Base-by-base conservation (phyloP, 2,888 invertebrate species). In the Biston betularia region DNA sequence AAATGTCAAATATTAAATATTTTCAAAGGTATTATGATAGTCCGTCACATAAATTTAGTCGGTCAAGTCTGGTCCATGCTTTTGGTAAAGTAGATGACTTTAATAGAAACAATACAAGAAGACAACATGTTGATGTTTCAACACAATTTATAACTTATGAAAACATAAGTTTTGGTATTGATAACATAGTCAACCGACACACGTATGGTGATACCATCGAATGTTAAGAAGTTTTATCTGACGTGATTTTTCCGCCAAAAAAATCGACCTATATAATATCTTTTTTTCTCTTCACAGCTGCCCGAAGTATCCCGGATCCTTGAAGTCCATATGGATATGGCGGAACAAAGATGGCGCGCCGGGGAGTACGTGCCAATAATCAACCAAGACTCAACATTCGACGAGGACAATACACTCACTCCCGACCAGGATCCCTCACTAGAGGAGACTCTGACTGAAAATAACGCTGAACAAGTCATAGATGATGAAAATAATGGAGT, bases 291-390 rank as follows among this genome's bases (percentile, higher is more conserved):
- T 8, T 53, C 56, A 61, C 71, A 94, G 93, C 74, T 93, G 0
- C 89, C 92, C 6, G 92, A 90, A 79, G 92, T 91, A 11, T 93
- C 93, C 0, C 83, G 83, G 2, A 85, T 92, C 7, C 74, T 93
- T 1, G 89, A 92, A 75, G 88, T 79, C 0, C 91, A 90, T 69
- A 90, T 93, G 79, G 86, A 85, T 14, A 84, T 81, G 12, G 87
- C 89, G 0, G 91, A 90, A 66, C 85, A 87, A 65, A 79, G 85
- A 63, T 87, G 89, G 86, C 80, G 88, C 0, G 82, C 86, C 0
- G 87, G 85, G 0, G 81, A 83, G 33, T 83, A 76, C 49, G 78
- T 82, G 0, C 79, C 84, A 9, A 83, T 80, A 58, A 45, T 60
- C 38, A 61, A 59, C 66, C 66, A 34, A 82, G 82, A 54, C 0